Conservation (phyloP, 2,888 invertebrate genomes). For the Leptopilina syphax region DNA sequence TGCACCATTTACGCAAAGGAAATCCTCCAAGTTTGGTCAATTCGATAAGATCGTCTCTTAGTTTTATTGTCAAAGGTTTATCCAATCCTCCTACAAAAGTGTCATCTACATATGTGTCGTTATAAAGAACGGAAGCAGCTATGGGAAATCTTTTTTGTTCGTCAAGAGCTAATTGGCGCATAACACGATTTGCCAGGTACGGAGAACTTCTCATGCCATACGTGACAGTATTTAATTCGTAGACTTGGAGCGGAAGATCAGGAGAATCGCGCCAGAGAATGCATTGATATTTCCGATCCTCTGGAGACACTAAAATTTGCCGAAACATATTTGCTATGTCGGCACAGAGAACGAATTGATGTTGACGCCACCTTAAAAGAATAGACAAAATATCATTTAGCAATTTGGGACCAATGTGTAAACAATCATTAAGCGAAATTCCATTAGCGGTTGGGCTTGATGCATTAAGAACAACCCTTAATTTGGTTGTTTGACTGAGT, state of each 20-base stretch:
- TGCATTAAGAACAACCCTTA: background rate
- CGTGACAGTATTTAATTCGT: constrained; percentile 30
- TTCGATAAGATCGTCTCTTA: too few species aligned
- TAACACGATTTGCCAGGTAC: constrained; percentile 52
- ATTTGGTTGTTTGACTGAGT: background rate
- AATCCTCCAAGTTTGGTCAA: too few species aligned
- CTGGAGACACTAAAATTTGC: constrained; percentile 7
- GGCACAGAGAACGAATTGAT: constrained; percentile 23
- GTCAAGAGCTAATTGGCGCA: constrained; percentile 54
- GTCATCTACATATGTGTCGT: constrained; percentile 48
- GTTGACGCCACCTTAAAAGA: background rate
- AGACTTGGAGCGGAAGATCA: background rate
- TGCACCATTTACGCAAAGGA: too few species aligned
- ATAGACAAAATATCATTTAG: constrained; percentile 22
- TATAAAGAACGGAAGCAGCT: constrained; percentile 42
- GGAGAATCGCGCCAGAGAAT: constrained; percentile 37
- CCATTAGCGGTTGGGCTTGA: constrained; percentile 1
- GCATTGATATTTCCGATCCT: background rate
- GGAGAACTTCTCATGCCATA: constrained; percentile 50
- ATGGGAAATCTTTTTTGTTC: constrained; percentile 46
- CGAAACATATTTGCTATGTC: constrained; percentile 45
- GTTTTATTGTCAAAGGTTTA: too few species aligned
- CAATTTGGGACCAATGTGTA: background rate
- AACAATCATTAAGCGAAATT: constrained; percentile 18
- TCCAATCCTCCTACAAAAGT: constrained; percentile 4